Conservation (phyloP, 1,140 invertebrate species). For the Cheumatopsyche charites region DNA sequence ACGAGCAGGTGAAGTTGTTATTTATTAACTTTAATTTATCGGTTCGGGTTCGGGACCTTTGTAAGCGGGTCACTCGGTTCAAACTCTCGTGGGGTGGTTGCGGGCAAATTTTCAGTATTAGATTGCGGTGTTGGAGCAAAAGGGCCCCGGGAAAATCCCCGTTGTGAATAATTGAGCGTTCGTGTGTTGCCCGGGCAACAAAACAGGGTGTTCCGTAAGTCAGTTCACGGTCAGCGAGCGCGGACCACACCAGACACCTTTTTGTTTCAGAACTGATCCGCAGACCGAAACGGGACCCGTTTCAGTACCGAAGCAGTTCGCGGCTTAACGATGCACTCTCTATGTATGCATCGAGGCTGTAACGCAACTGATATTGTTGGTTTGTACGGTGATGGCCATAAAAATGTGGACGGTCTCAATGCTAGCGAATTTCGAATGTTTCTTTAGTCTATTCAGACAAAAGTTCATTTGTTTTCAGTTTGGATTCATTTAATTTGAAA, state of each 20-base stretch:
- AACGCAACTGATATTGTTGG: too few species aligned
- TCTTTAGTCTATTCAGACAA: too few species aligned
- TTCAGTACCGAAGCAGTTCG: neutral
- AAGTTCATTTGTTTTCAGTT: too few species aligned
- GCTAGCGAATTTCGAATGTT: too few species aligned
- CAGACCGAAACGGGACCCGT: conserved; percentile 20
- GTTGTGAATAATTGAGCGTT: conserved; percentile 11
- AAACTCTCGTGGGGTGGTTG: neutral
- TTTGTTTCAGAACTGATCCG: neutral
- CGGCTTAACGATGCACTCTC: too few species aligned
- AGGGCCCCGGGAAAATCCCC: neutral
- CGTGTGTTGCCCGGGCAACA: neutral
- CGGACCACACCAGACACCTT: conserved; percentile 15
- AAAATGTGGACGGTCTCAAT: too few species aligned
- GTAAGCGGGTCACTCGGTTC: conserved; percentile 13
- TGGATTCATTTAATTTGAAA: too few species aligned
- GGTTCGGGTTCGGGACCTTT: conserved; percentile 11
- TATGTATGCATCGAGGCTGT: too few species aligned
- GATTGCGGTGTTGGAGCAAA: conserved; percentile 3
- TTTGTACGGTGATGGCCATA: too few species aligned
- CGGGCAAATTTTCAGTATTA: conserved; percentile 11
- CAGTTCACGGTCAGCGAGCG: conserved; percentile 8
- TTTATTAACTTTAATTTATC: conserved; percentile 16
- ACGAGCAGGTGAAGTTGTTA: too few species aligned
- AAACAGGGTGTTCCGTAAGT: conserved; percentile 16